Evolutionary conservation across 2,113 vertebrate genomes (phyloP).

Genomic region (Rhinichthys klamathensis): DNA sequence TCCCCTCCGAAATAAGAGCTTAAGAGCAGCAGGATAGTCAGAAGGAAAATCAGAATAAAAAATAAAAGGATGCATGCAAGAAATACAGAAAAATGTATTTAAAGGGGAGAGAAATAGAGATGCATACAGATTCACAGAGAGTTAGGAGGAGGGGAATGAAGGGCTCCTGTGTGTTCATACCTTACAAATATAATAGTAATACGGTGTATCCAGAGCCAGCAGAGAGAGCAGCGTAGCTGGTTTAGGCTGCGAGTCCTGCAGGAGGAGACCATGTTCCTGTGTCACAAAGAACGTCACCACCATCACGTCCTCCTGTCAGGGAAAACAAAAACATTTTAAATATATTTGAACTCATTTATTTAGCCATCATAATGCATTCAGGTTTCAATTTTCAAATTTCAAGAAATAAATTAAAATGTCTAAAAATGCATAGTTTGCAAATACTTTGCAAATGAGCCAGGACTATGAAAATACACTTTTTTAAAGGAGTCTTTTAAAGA

Average conservation of each 20-base stretch:
- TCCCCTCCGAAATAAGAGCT: slow-evolving; percentile 87
- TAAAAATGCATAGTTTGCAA: no score
- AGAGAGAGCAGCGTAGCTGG: slow-evolving; percentile 80
- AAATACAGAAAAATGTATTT: slow-evolving; percentile 6
- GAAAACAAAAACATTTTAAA: background rate
- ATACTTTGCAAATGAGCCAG: no score
- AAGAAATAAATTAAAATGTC: no score
- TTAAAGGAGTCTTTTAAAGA: no score
- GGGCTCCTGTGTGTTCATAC: slow-evolving; percentile 66
- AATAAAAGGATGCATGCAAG: slow-evolving; percentile 4
- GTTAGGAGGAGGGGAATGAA: background rate
- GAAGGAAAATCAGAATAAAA: slow-evolving; percentile 30
- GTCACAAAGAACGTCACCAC: slow-evolving; percentile 91
- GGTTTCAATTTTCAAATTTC: no score
- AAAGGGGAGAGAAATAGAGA: slow-evolving; percentile 28
- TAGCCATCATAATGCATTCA: background rate
- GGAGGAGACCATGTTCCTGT: slow-evolving; percentile 89
- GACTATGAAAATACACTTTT: no score
- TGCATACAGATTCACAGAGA: background rate
- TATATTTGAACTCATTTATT: background rate
- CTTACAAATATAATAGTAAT: slow-evolving; percentile 94
- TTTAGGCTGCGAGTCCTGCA: slow-evolving; percentile 86
- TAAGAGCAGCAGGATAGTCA: slow-evolving; percentile 41
- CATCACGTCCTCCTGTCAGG: slow-evolving; percentile 78
- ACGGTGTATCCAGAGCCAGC: slow-evolving; percentile 88